Evolutionary conservation across 2,113 vertebrate species (phyloP).

Genomic region (Podocnemis expansa): DNA sequence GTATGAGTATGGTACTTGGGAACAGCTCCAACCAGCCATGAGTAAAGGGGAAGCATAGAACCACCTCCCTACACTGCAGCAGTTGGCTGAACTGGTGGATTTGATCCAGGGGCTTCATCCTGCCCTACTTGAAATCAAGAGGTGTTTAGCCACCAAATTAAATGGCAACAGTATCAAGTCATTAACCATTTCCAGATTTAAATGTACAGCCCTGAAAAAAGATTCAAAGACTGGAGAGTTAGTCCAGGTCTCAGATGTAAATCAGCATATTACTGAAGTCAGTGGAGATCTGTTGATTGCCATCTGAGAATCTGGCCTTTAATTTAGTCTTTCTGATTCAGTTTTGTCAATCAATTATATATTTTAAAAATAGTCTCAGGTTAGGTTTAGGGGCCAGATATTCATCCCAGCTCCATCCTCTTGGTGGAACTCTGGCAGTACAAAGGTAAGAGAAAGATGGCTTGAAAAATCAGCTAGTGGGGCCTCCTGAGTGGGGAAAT

Average conservation of each 20-base stretch:
- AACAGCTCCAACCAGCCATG: background rate
- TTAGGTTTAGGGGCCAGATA: background rate
- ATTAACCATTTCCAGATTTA: background rate
- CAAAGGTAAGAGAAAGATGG: background rate
- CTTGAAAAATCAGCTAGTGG: background rate
- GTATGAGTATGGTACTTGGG: accelerated
- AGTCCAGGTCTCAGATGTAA: background rate
- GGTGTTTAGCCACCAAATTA: background rate
- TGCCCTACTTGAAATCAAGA: background rate
- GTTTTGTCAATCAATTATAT: background rate
- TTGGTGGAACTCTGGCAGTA: background rate
- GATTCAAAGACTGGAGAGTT: accelerated
- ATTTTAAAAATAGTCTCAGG: background rate
- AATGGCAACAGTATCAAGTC: background rate
- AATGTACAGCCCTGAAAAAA: background rate
- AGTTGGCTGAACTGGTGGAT: background rate
- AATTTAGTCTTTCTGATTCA: background rate
- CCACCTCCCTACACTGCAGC: background rate
- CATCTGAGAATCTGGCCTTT: background rate
- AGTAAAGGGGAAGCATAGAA: background rate
- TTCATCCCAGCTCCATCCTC: background rate
- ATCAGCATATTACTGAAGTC: background rate
- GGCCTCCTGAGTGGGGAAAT: background rate
- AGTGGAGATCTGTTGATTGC: background rate
- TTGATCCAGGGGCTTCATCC: background rate